These are phyloP conservation scores for Dendrocopos noguchii DNA, from an alignment of 2,113 vertebrate species.

Conservation along the genomic window DNA sequence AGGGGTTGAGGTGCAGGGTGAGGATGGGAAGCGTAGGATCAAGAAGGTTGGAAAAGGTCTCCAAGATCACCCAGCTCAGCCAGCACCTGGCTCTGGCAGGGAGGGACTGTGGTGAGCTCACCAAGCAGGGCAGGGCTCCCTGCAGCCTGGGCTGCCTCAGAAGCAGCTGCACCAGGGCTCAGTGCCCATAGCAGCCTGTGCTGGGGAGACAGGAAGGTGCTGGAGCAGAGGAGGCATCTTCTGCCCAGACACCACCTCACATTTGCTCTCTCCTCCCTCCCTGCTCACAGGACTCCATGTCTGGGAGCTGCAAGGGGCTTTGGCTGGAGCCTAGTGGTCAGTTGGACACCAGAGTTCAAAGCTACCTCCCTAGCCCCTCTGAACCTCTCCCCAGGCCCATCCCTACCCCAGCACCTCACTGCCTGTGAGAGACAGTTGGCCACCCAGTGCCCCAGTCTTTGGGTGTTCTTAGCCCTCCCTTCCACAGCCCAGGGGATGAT, in stretches of 20 bases:
- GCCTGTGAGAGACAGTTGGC: neutral
- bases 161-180: neutral
- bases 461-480: neutral
- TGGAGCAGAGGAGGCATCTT: accelerated
- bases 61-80: too few species aligned
- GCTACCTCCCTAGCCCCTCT: neutral
- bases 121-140: neutral
- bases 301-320: neutral
- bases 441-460: neutral
- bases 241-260: neutral
- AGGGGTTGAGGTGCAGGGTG: neutral
- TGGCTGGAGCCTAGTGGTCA: neutral
- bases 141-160: neutral
- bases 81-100: neutral
- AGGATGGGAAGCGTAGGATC: too few species aligned
- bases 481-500: neutral
- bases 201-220: accelerated
- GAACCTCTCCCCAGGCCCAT: accelerated
- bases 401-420: accelerated
- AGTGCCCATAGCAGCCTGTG: neutral
- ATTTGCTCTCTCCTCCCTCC: neutral
- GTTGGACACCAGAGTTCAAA: neutral
- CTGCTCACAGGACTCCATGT: neutral
- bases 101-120: accelerated
- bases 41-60: too few species aligned